Conservation (phyloP, 2,113 vertebrate species). For the Oreochromis niloticus region DNA sequence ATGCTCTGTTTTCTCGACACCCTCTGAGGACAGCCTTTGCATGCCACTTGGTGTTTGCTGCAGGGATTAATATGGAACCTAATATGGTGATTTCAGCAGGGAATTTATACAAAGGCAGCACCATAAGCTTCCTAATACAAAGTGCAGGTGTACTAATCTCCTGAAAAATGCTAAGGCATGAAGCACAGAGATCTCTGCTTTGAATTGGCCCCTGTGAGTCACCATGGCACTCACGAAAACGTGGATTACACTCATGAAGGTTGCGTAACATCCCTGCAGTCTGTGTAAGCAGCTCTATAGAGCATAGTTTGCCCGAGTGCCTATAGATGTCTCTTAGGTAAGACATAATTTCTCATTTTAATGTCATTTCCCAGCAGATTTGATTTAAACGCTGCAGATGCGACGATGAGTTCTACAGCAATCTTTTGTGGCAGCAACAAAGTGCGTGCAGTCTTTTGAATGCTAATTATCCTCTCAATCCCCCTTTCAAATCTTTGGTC, state of each 20-base stretch:
- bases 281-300: background rate
- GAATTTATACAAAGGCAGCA: slow-evolving; percentile 30
- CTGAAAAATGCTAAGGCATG: background rate
- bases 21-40: background rate
- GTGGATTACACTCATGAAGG: slow-evolving; percentile 9
- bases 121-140: slow-evolving; percentile 20
- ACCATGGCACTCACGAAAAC: background rate
- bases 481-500: background rate
- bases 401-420: background rate
- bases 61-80: slow-evolving; percentile 36
- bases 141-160: slow-evolving; percentile 43
- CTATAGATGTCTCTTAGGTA: background rate
- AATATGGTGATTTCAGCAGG: slow-evolving; percentile 31
- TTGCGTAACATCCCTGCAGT: slow-evolving; percentile 18
- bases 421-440: background rate
- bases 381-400: background rate
- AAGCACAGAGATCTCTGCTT: slow-evolving; percentile 12
- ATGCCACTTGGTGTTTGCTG: background rate
- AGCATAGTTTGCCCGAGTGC: background rate
- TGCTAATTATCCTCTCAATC: background rate
- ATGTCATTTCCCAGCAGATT: background rate
- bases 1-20: background rate
- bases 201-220: slow-evolving; percentile 37
- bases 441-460: background rate
- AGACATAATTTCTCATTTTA: background rate